phyloP scores from a whole-genome alignment of 2,888 invertebrate genomes.

The Acrobasis consociella region DNA sequence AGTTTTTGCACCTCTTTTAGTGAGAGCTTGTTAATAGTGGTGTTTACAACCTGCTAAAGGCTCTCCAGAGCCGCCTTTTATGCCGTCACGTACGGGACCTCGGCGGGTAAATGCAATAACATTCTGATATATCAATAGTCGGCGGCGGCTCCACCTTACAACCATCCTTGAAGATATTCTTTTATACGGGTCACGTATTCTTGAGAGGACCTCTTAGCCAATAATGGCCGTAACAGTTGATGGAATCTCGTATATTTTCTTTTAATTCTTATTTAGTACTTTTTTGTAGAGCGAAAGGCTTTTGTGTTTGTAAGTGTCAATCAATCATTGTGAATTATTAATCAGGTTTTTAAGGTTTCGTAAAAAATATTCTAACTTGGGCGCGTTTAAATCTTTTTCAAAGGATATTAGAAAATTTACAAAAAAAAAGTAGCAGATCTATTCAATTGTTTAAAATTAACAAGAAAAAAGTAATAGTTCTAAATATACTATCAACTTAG shows the following conservation, averaged over 20 bases:
- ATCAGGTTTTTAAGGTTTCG: not conserved
- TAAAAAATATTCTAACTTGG: not conserved
- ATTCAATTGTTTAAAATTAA: too few species aligned
- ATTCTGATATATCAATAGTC: conserved; percentile 63
- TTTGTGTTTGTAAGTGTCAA: not conserved
- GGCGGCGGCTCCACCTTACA: conserved; percentile 45
- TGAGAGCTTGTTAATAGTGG: conserved; percentile 65
- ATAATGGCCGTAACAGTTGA: conserved; percentile 48
- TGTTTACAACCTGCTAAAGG: conserved; percentile 78
- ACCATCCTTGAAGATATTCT: conserved; percentile 50
- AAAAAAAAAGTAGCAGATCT: too few species aligned
- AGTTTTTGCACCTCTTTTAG: conserved; percentile 61
- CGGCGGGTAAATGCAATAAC: conserved; percentile 59
- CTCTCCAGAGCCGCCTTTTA: conserved; percentile 65
- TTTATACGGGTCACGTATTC: conserved; percentile 74
- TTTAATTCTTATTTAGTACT: conserved; percentile 60
- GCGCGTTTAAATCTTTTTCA: conserved; percentile 45
- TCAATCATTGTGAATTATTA: not conserved
- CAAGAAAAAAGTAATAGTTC: not conserved
- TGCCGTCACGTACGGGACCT: conserved; percentile 66
- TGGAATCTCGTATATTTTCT: conserved; percentile 68
- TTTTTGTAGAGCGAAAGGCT: conserved; percentile 34
- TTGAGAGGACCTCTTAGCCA: conserved; percentile 68
- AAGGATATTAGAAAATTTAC: not conserved
- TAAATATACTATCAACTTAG: not conserved